Base-by-base conservation (phyloP, 2,888 invertebrate genomes). In the Eilema griseolum region DNA sequence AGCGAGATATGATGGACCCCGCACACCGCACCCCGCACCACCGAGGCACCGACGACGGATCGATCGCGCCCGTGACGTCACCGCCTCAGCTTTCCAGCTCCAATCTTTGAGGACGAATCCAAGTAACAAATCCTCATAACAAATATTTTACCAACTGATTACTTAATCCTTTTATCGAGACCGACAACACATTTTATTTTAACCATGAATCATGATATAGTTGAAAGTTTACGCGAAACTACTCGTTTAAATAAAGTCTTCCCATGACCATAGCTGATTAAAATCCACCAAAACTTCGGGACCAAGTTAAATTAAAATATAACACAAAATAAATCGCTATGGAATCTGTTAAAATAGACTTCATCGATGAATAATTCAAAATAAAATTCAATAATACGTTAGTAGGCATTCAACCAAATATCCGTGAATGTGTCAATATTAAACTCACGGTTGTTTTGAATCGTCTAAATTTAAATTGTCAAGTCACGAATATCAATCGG, bases 41-140 rank as follows among this genome's bases (percentile, higher is more conserved):
- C 71, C 66, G 70, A 74, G 79, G 81, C 78, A 82, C 73, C 80
- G 80, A 31, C 80, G 80, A 31, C 23, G 69, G 75, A 92, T 93
- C 92, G 94, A 94, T 94, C 89, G 86, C 78, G 75, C 86, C 90
- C 79, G 90, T 94, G 94, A 94, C 94, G 94, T 94, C 94, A 93
- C 89, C 87, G 84, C 89, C 91, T 92, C 89, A 90, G 90, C 90
- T 90, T 90, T 89, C 89, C 85, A 85, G 85, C 83, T 83, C 83
- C 81, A 78, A 77, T 83, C 82, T 82, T 85, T 82, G 79, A 85
- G 85, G 84, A 85, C 82, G 73, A 85, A 77, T 79, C 75, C 71
- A 77, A 74, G 74, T 78, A 71, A 67, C 60, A 52, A 52, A n/a
- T 59, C 66, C 67, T 66, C 67, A 76, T 71, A 74, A 66, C 73